Conservation (phyloP, 2,888 invertebrate species). For the Scaptomyza cyrtandrae region DNA sequence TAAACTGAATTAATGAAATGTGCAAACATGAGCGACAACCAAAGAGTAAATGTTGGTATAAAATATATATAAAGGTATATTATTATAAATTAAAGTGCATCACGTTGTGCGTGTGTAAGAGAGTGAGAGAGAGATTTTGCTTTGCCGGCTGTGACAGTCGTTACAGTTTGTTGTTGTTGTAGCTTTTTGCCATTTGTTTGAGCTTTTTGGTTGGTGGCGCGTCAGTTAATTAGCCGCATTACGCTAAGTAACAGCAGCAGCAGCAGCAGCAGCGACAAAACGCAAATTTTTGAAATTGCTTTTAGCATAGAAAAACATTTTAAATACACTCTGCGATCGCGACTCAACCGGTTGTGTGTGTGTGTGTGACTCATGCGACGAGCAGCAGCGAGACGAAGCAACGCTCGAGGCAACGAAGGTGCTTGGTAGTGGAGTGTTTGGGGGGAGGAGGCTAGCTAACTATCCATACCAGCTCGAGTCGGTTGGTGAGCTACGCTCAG, state of each 20-base stretch:
- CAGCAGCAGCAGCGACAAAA: slow-evolving; percentile 22
- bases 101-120: not conserved
- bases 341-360: slow-evolving; percentile 39
- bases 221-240: slow-evolving; percentile 59
- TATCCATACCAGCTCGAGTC: slow-evolving; percentile 22
- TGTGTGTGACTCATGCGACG: slow-evolving; percentile 38
- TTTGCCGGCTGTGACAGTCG: slow-evolving; percentile 39
- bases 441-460: not conserved
- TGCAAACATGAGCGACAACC: slow-evolving; percentile 21
- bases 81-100: slow-evolving; percentile 14
- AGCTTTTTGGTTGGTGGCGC: slow-evolving; percentile 14
- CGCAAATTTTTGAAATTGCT: slow-evolving; percentile 46
- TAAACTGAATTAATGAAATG: slow-evolving; percentile 37
- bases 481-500: slow-evolving; percentile 58
- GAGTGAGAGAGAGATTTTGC: not conserved
- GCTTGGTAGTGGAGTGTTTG: not conserved
- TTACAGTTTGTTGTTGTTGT: slow-evolving; percentile 10
- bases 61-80: slow-evolving; percentile 9
- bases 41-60: slow-evolving; percentile 20
- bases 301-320: slow-evolving; percentile 25
- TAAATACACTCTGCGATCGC: slow-evolving; percentile 26
- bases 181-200: slow-evolving; percentile 22
- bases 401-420: not conserved
- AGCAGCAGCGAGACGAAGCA: not conserved
- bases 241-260: slow-evolving; percentile 54